Conservation (phyloP, 2,888 invertebrate genomes). For the Zhuqinia jingwanae region DNA sequence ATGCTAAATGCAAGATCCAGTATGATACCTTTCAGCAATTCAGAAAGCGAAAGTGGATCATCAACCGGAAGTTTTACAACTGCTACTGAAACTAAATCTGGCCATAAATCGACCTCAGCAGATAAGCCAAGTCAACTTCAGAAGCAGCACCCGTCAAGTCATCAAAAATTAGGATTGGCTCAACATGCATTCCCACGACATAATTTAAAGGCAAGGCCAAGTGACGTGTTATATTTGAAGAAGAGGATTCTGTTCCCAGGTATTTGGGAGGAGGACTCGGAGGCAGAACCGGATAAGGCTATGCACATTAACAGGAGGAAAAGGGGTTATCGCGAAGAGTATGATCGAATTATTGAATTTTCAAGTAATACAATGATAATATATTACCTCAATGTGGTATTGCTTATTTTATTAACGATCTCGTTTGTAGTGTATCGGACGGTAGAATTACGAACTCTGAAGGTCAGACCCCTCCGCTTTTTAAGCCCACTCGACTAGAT, state of each 20-base stretch:
- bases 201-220: conserved; percentile 52
- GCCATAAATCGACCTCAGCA: background rate
- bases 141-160: background rate
- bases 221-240: conserved; percentile 55
- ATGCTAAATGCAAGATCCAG: background rate
- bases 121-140: background rate
- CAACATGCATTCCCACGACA: conserved; percentile 21
- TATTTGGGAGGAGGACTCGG: conserved; percentile 64
- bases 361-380: background rate
- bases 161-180: background rate
- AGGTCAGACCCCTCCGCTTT: background rate
- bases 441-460: background rate
- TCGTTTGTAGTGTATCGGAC: background rate
- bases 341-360: background rate
- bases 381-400: background rate
- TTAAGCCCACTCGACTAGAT: background rate
- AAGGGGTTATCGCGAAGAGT: background rate
- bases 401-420: background rate
- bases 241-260: conserved; percentile 60
- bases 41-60: background rate
- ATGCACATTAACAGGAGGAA: conserved; percentile 4
- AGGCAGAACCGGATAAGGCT: conserved; percentile 42
- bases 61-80: background rate
- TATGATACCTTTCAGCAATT: conserved; percentile 1
- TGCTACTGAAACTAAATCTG: too few relatives aligned